phyloP scores from a whole-genome alignment of 2,888 invertebrate genomes.

The Acrobasis repandana region DNA sequence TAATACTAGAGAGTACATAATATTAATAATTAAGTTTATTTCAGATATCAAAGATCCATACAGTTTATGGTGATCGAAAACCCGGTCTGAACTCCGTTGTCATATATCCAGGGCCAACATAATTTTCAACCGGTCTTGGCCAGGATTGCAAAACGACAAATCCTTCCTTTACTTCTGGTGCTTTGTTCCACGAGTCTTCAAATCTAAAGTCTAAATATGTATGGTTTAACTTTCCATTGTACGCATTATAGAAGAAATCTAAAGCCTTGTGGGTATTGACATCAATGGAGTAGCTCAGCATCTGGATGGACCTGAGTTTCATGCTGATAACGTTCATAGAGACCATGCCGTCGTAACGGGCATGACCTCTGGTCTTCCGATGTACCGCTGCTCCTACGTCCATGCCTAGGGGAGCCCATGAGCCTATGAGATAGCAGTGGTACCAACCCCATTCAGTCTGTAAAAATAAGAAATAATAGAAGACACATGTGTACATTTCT shows the following conservation, averaged over 20 bases:
- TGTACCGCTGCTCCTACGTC: background rate
- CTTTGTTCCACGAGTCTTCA: background rate
- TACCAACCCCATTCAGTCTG: slow-evolving; percentile 3
- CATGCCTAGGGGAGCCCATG: background rate
- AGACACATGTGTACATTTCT: too few species aligned
- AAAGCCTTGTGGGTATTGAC: background rate
- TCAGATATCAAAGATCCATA: too few species aligned
- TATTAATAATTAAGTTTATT: too few species aligned
- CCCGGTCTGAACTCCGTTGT: too few species aligned
- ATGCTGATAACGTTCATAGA: background rate
- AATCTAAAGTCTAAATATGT: background rate
- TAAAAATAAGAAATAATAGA: background rate
- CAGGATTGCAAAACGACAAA: too few species aligned
- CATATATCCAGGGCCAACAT: too few species aligned
- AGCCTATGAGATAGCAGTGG: background rate
- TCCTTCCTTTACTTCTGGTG: too few species aligned
- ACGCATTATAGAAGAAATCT: background rate
- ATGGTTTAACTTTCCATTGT: background rate
- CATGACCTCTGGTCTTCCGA: background rate
- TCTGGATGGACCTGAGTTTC: background rate
- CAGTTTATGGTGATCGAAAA: too few species aligned
- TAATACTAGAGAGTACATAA: too few species aligned
- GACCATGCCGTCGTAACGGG: background rate
- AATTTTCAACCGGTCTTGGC: too few species aligned
- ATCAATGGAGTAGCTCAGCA: background rate